phyloP scores from a whole-genome alignment of 2,113 vertebrate genomes.

The Circaetus cinerascens region DNA sequence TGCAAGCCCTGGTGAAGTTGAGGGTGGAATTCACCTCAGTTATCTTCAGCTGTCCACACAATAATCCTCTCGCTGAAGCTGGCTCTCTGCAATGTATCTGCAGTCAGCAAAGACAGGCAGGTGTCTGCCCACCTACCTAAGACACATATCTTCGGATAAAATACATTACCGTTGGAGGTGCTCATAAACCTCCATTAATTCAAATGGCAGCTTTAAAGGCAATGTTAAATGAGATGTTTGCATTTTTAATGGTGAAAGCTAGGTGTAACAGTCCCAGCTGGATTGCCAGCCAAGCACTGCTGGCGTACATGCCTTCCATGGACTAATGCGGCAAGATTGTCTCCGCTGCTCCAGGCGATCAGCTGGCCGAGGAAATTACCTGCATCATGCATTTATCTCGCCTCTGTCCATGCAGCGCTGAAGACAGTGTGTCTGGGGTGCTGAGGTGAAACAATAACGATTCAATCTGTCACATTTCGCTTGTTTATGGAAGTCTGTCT shows the following conservation, averaged over 20 bases:
- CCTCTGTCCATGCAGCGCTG: background rate
- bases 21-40: background rate
- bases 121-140: background rate
- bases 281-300: background rate
- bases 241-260: background rate
- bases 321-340: background rate
- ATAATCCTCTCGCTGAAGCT: background rate
- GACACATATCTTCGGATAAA: background rate
- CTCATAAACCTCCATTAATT: background rate
- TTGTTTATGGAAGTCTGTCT: background rate
- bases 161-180: background rate
- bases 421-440: background rate
- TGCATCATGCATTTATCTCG: background rate
- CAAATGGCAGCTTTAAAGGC: background rate
- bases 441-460: background rate
- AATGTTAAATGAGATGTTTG: background rate
- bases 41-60: background rate
- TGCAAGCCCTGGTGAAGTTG: background rate
- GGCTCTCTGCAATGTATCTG: background rate
- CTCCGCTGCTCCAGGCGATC: background rate
- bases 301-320: fast-evolving
- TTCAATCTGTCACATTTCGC: background rate
- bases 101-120: background rate
- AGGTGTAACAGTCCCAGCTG: background rate
- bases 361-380: background rate